These are phyloP conservation scores for Euschistus heros DNA, from an alignment of 1,140 invertebrate species.

Conservation along the genomic window DNA sequence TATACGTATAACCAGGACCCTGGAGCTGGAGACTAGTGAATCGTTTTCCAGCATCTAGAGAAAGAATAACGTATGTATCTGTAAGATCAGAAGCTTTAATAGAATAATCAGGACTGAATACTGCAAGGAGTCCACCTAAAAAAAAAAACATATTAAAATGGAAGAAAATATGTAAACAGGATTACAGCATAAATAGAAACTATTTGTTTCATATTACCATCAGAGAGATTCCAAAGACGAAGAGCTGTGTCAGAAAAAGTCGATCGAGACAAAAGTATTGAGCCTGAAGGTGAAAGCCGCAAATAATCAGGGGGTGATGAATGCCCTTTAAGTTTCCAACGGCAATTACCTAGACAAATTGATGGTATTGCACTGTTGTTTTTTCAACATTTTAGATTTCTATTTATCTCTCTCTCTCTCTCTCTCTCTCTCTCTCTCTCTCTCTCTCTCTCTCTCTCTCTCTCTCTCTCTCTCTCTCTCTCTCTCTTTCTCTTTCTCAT, in stretches of 20 bases:
- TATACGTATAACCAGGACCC: constrained; percentile 2
- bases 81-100: background rate
- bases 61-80: background rate
- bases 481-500: background rate
- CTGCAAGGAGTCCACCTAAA: background rate
- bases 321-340: constrained; percentile 62
- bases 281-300: constrained; percentile 37
- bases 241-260: constrained; percentile 3
- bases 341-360: constrained; percentile 47
- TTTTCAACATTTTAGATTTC: background rate
- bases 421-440: background rate
- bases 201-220: background rate
- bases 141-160: background rate
- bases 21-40: constrained; percentile 7
- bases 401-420: background rate
- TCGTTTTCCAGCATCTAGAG: background rate
- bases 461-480: background rate
- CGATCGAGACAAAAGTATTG: background rate
- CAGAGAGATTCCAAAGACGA: constrained; percentile 1
- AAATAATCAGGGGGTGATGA: constrained; percentile 60
- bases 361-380: background rate
- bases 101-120: background rate
- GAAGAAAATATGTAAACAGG: background rate
- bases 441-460: background rate
- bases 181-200: background rate